Base-by-base conservation (phyloP, 2,113 vertebrate genomes). In the Sprattus sprattus region DNA sequence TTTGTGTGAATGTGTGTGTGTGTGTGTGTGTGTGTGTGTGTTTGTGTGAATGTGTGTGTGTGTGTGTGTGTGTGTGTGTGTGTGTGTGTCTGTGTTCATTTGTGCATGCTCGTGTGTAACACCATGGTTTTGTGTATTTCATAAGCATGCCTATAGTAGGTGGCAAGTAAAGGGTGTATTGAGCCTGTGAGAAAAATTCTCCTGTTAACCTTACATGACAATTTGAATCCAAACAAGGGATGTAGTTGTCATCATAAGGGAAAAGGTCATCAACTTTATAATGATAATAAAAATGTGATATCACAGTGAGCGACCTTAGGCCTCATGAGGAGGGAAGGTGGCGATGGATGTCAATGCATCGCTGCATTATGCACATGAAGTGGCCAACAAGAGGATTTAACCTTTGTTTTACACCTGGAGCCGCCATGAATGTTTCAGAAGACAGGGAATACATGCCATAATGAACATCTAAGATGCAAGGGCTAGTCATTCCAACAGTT, bases 401-500 rank as follows among this genome's bases (percentile, higher is more conserved):
- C 11, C 50, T 52, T 11, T 49, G 15, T 52, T 52, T 52, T 52
- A 15, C 50, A 3, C 9, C 50, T 20, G 18, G 3, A 60, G 20
- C 20, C 18, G n/a, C 3, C 54, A 60, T 18, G 18, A 20, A 18
- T n/a, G 8, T 28, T 25, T 67, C 64, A 67, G n/a, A 28, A 25
- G 2, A 9, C n/a, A 10, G 9, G n/a, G 64, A 6, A 28, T 67
- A n/a, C n/a, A 11, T 3, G 25, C 25, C 64, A 67, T 67, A 64
- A 67, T 25, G 92, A 88, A 91, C 86, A 60, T 80, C 83, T 45
- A 81, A 88, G 85, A 71, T 39, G 84, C n/a, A 67, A 49, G 71
- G 86, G 28, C 49, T 13, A 81, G 82, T 82, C 39, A 92, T 88
- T 84, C 85, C 89, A 85, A 25, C 57, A 75, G 80, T 45, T 91